These are phyloP conservation scores for Notodromas monacha DNA, from an alignment of 2,888 invertebrate genomes.

Conservation along the genomic window DNA sequence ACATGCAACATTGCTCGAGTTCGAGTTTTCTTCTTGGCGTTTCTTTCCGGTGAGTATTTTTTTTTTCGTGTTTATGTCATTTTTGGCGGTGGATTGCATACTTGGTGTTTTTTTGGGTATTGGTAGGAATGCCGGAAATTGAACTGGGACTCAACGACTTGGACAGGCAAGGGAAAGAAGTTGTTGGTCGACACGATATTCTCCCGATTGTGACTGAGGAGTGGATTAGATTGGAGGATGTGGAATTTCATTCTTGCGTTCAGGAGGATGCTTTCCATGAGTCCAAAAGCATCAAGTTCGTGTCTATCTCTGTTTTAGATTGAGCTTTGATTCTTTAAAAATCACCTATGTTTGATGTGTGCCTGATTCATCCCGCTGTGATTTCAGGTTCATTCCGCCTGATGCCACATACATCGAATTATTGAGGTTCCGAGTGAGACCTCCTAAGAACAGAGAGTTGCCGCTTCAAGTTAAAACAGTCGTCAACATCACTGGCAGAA, in stretches of 20 bases:
- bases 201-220: slow-evolving; percentile 94
- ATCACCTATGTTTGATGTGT: slow-evolving; percentile 2
- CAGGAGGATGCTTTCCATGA: slow-evolving; percentile 57
- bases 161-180: slow-evolving; percentile 90
- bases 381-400: slow-evolving; percentile 55
- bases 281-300: slow-evolving; percentile 11
- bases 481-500: slow-evolving; percentile 54
- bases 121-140: slow-evolving; percentile 58
- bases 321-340: slow-evolving; percentile 6
- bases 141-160: slow-evolving; percentile 92
- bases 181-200: slow-evolving; percentile 92
- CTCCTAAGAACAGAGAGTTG: slow-evolving; percentile 77
- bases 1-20: slow-evolving; percentile 71
- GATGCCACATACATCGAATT: slow-evolving; percentile 93
- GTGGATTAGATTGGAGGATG: slow-evolving; percentile 82
- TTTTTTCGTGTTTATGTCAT: not conserved
- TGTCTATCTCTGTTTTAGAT: slow-evolving; percentile 7
- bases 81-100: not conserved
- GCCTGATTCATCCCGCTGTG: slow-evolving; percentile 1
- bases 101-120: not conserved
- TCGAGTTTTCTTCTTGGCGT: slow-evolving; percentile 74
- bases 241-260: slow-evolving; percentile 77
- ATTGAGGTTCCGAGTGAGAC: slow-evolving; percentile 73
- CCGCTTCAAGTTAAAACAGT: slow-evolving; percentile 73
- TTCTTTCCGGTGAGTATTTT: slow-evolving; percentile 36